Conservation (phyloP, 2,113 vertebrate species). For the Eublepharis macularius region DNA sequence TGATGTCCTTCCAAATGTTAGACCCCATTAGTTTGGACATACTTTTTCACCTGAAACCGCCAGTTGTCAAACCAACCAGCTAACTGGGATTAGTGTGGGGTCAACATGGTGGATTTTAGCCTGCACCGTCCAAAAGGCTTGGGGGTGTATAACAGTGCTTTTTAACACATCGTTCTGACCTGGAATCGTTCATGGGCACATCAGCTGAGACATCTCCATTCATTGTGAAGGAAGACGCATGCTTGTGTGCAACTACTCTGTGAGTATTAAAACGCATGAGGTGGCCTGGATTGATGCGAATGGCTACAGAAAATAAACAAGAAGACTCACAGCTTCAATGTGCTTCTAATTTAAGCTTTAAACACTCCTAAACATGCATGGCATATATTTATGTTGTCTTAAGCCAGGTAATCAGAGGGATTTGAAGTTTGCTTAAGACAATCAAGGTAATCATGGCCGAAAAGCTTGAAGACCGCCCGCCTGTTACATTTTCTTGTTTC, state of each 20-base stretch:
- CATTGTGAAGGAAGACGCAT: neutral
- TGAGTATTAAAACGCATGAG: neutral
- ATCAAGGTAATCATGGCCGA: neutral
- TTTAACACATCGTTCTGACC: neutral
- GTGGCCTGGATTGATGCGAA: neutral
- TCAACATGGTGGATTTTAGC: no score
- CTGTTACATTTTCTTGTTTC: neutral
- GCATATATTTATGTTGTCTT: constrained; percentile 22
- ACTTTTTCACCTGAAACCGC: no score
- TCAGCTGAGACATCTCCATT: neutral
- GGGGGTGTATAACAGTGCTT: no score
- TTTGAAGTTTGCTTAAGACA: constrained; percentile 30
- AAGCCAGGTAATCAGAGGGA: constrained; percentile 26
- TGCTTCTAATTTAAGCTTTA: constrained; percentile 14
- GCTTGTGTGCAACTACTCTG: no score
- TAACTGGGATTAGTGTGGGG: no score
- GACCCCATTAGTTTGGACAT: no score
- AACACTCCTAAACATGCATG: constrained; percentile 10
- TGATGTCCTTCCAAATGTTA: no score
- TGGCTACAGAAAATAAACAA: neutral
- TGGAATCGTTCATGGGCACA: neutral
- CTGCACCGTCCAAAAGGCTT: no score
- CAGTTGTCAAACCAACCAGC: no score
- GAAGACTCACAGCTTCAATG: neutral
- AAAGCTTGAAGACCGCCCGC: neutral